These are phyloP conservation scores for Synanthedon vespiformis DNA, from an alignment of 2,888 invertebrate species.

Conservation along the genomic window DNA sequence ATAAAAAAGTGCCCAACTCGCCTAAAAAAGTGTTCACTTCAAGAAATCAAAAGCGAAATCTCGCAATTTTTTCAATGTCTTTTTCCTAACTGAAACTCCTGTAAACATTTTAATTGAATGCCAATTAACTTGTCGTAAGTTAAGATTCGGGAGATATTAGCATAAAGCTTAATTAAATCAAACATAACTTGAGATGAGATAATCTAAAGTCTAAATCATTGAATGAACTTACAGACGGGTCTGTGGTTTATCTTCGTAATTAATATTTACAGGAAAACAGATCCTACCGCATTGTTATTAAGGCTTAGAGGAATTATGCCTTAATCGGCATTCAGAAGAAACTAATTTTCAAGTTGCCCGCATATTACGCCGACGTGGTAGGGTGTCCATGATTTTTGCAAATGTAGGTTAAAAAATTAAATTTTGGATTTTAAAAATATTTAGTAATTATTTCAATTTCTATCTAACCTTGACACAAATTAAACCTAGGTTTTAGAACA, in stretches of 20 bases:
- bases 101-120: neutral
- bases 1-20: too few relatives aligned
- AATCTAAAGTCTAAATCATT: slow-evolving; percentile 2
- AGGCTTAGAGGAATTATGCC: slow-evolving; percentile 1
- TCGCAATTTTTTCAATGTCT: too few relatives aligned
- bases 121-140: neutral
- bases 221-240: neutral
- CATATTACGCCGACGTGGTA: slow-evolving; percentile 17
- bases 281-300: slow-evolving; percentile 7
- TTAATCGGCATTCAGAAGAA: slow-evolving; percentile 9
- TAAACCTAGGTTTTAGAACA: too few relatives aligned
- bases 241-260: neutral
- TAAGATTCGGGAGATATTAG: neutral
- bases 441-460: too few relatives aligned
- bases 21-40: too few relatives aligned
- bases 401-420: too few relatives aligned
- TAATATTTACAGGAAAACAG: slow-evolving; percentile 4
- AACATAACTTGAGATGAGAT: slow-evolving; percentile 3
- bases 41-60: too few relatives aligned
- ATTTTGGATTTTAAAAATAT: too few relatives aligned
- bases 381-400: slow-evolving; percentile 6
- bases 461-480: too few relatives aligned
- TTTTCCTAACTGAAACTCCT: too few relatives aligned
- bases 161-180: neutral
- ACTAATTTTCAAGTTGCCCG: slow-evolving; percentile 31